Conservation (phyloP, 2,797 vertebrate genomes). For the Oreochromis grahami region DNA sequence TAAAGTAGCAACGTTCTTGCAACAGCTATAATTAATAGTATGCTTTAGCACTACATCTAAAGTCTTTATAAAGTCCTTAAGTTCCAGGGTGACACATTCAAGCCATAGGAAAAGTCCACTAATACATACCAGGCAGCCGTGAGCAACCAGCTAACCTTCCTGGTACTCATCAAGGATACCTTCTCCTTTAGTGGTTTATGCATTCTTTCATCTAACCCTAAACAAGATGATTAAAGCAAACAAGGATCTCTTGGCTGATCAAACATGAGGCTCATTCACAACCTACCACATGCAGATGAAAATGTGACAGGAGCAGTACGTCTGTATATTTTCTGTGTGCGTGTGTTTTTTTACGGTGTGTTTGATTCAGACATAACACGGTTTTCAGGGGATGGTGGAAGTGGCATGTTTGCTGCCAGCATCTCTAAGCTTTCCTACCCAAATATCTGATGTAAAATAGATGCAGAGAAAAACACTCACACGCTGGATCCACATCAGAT, state of each 20-base stretch:
- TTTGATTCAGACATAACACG: not conserved
- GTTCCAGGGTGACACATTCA: not conserved
- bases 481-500: not conserved
- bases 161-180: not conserved
- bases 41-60: not conserved
- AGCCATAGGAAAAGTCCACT: not conserved
- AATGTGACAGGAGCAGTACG: not conserved
- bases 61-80: not conserved
- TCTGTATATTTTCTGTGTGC: not conserved
- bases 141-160: not conserved
- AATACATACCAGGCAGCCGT: not conserved
- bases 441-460: not conserved
- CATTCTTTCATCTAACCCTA: constrained; percentile 4
- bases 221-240: constrained; percentile 29
- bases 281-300: not conserved
- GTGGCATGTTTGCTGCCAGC: not conserved
- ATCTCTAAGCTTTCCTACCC: not conserved
- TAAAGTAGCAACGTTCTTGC: not conserved
- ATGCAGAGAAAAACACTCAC: not conserved
- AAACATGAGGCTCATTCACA: not conserved
- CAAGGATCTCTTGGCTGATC: not conserved
- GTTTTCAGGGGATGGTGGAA: not conserved
- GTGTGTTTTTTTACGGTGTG: not conserved
- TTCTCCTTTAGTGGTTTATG: not conserved
- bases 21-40: not conserved